These are phyloP conservation scores for Cheilosia urbana DNA, from an alignment of 2,888 invertebrate species.

Conservation along the genomic window DNA sequence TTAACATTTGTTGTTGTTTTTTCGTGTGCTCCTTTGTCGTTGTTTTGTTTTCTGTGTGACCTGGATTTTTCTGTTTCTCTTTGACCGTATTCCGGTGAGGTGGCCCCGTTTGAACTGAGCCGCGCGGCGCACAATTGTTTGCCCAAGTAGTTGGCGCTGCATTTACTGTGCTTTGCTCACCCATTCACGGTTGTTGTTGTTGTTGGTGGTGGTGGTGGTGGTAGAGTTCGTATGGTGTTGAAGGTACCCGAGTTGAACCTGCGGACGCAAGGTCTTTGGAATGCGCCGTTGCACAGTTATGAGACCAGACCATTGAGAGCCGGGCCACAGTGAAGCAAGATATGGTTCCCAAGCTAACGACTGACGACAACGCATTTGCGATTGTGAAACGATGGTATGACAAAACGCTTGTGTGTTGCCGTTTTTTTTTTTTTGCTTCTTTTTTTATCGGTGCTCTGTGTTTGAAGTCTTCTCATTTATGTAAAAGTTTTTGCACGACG, in stretches of 20 bases:
- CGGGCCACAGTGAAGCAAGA: constrained; percentile 46
- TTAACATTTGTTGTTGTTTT: constrained; percentile 43
- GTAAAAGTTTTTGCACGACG: constrained; percentile 39
- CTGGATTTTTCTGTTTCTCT: constrained; percentile 65
- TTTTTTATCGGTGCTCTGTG: constrained; percentile 3
- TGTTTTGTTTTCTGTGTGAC: constrained; percentile 54
- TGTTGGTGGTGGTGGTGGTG: constrained; percentile 1
- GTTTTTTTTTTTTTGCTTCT: constrained; percentile 20
- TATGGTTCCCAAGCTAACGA: constrained; percentile 64
- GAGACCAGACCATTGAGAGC: constrained; percentile 51
- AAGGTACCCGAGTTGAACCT: constrained; percentile 62
- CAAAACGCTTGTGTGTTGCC: constrained; percentile 24
- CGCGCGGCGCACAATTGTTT: constrained; percentile 48
- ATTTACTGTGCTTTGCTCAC: constrained; percentile 17
- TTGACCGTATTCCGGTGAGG: constrained; percentile 54
- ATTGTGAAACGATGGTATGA: constrained; percentile 56
- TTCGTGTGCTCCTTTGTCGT: constrained; percentile 1
- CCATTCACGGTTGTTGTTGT: constrained; percentile 23
- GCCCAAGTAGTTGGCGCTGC: constrained; percentile 46
- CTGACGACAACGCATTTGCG: constrained; percentile 47
- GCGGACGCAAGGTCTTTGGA: constrained; percentile 69
- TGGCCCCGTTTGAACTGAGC: constrained; percentile 64
- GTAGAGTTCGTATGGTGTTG: constrained; percentile 11
- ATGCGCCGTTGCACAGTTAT: constrained; percentile 68
- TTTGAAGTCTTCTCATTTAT: constrained; percentile 25